phyloP scores from a whole-genome alignment of 2,797 vertebrate species.

The Lycodopsis pacificus region DNA sequence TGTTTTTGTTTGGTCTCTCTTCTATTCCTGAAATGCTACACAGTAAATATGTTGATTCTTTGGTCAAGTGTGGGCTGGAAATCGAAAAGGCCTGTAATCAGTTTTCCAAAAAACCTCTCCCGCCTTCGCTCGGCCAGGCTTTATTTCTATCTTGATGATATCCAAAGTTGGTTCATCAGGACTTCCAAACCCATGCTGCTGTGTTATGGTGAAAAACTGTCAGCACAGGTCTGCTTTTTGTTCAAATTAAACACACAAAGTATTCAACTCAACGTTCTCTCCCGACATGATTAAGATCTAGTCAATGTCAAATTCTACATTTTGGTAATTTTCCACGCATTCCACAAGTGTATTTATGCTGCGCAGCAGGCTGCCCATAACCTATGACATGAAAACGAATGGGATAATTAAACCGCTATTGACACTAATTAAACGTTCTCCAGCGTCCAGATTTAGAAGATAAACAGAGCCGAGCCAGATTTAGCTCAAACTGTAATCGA shows the following conservation, averaged over 20 bases:
- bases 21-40: conserved; percentile 77
- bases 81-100: conserved; percentile 81
- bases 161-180: conserved; percentile 60
- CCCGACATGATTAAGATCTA: conserved; percentile 53
- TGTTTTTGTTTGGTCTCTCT: conserved; percentile 37
- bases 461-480: conserved; percentile 64
- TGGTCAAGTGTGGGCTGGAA: conserved; percentile 73
- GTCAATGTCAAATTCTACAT: conserved; percentile 56
- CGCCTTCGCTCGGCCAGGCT: conserved; percentile 59
- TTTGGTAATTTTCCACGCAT: conserved; percentile 57
- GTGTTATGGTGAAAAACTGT: conserved; percentile 37
- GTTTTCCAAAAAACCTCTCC: conserved; percentile 73
- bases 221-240: conserved; percentile 37
- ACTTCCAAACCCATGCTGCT: conserved; percentile 33
- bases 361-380: conserved; percentile 42
- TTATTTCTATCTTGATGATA: conserved; percentile 77
- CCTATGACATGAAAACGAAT: conserved; percentile 74
- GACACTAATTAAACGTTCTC: conserved; percentile 78
- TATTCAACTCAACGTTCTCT: conserved; percentile 22
- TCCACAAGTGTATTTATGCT: conserved; percentile 61
- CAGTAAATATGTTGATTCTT: conserved; percentile 76
- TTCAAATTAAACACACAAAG: conserved; percentile 37
- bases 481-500: conserved; percentile 61
- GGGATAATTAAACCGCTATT: conserved; percentile 79
- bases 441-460: conserved; percentile 70